These are phyloP conservation scores for Xenentodon cancila DNA, from an alignment of 2,797 vertebrate genomes.

Conservation along the genomic window DNA sequence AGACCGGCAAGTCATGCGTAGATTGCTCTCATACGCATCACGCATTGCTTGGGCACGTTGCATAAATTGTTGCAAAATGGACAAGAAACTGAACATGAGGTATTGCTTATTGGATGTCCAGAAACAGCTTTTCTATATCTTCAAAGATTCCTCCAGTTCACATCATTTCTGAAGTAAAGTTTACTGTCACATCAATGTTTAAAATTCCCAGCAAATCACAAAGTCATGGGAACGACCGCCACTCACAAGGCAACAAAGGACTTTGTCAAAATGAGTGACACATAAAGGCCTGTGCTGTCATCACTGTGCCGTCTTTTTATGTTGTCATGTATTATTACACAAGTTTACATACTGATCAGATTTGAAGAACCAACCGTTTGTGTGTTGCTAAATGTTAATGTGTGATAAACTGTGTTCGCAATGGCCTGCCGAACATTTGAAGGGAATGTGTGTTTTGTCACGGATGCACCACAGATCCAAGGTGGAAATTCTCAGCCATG, in stretches of 20 bases:
- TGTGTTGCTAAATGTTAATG: no score
- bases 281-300: slow-evolving; percentile 7
- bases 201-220: slow-evolving; percentile 8
- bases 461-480: no score
- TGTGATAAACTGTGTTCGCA: no score
- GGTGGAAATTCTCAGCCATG: no score
- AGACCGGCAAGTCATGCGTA: slow-evolving; percentile 36
- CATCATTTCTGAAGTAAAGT: slow-evolving; percentile 6
- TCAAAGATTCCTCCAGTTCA: slow-evolving; percentile 2
- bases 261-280: slow-evolving; percentile 19
- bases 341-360: slow-evolving; percentile 15
- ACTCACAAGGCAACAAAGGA: slow-evolving; percentile 5
- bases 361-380: slow-evolving; percentile 7
- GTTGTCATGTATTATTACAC: slow-evolving; percentile 1
- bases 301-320: not conserved
- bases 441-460: no score
- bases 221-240: not conserved
- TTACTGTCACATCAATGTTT: not conserved
- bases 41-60: slow-evolving; percentile 32
- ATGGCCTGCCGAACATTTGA: no score
- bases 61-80: slow-evolving; percentile 43
- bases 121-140: not conserved
- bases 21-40: slow-evolving; percentile 40
- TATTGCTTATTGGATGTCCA: not conserved
- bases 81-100: slow-evolving; percentile 22